Evolutionary conservation across 2,797 vertebrate species (phyloP).

Genomic region (Salarias fasciatus): DNA sequence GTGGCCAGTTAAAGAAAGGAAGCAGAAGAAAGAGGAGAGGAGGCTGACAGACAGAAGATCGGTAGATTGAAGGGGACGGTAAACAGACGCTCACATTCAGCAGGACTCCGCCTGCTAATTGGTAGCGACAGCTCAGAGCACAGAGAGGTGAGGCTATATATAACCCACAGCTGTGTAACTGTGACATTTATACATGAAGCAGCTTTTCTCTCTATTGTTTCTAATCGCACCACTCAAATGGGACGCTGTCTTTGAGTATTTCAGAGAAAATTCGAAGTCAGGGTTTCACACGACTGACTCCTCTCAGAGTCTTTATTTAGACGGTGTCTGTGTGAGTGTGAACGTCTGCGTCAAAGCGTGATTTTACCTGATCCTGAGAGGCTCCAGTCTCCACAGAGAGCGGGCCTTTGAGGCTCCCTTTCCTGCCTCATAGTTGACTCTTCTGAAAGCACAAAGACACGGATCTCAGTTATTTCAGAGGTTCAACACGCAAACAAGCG

Average conservation of each 20-base stretch:
- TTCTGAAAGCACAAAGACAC: conserved; percentile 78
- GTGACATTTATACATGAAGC: conserved; percentile 7
- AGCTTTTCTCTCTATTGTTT: not conserved
- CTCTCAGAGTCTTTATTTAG: too few relatives aligned
- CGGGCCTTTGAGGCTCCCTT: conserved; percentile 91
- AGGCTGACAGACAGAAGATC: conserved; percentile 23
- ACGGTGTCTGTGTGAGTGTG: not conserved
- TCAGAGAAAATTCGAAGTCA: conserved; percentile 4
- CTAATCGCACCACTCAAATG: not conserved
- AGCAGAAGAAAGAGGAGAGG: conserved; percentile 7
- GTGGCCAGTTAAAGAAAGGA: conserved; percentile 40
- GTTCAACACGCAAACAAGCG: conserved; percentile 11
- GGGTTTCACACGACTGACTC: too few relatives aligned
- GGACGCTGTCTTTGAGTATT: not conserved
- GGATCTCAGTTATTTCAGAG: conserved; percentile 3
- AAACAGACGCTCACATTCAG: conserved; percentile 31
- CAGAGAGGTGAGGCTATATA: conserved; percentile 24
- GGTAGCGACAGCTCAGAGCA: conserved; percentile 36
- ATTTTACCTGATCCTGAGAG: conserved; percentile 95
- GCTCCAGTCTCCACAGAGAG: conserved; percentile 97
- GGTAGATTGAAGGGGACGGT: conserved; percentile 32
- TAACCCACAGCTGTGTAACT: conserved; percentile 7
- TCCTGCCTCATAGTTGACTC: conserved; percentile 94
- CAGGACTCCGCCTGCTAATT: conserved; percentile 46
- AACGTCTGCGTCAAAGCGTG: conserved; percentile 1